Evolutionary conservation across 2,888 invertebrate species (phyloP), one percentile per base, ranked within the genome.

Genomic region (Clitarchus hookeri): DNA sequence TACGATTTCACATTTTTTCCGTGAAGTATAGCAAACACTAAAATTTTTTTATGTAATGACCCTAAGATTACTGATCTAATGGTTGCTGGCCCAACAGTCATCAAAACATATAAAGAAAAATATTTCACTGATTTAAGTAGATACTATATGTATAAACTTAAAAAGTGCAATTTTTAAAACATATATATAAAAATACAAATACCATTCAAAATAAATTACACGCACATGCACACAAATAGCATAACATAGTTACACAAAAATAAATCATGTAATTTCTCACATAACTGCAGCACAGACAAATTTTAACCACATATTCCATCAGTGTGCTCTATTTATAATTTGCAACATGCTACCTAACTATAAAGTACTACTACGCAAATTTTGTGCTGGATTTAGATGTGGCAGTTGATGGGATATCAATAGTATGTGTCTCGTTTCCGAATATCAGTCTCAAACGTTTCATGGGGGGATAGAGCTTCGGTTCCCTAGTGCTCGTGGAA

Each of bases 351-450:
- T n/a, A 23, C 8, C 65, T 65, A 65, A 19, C 65, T 65, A 65
- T n/a, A 65, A 65, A 65, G 65, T 65, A 65, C 65, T 65, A 65
- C 65, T 65, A 85, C 36, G 87, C 85, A 84, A 84, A 87, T 44
- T 84, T 87, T 19, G 85, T 77, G 23, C 84, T 53, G 44, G 87
- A 44, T 26, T 79, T 44, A 53, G 87, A 79, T n/a, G 87, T 86
- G 82, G 87, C 85, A 87, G 87, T 88, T 26, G 88, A 88, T 92
- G 97, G 97, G 93, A 97, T 94, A 93, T 97, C 96, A 91, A 97
- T 97, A 91, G 96, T 97, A 91, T 95, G 96, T 90, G 96, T 96
- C 91, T 97, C 97, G 91, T 97, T 97, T 89, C 97, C 97, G 90
- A 97, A 96, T 90, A 97, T 97, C 90, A 98, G 93, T 90, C 96